A percentile compares a stretch with the other conserved stretches of the same genome.
Conservation (phyloP, 2,797 vertebrate genomes). For the Ptychobarbus kaznakovi region DNA sequence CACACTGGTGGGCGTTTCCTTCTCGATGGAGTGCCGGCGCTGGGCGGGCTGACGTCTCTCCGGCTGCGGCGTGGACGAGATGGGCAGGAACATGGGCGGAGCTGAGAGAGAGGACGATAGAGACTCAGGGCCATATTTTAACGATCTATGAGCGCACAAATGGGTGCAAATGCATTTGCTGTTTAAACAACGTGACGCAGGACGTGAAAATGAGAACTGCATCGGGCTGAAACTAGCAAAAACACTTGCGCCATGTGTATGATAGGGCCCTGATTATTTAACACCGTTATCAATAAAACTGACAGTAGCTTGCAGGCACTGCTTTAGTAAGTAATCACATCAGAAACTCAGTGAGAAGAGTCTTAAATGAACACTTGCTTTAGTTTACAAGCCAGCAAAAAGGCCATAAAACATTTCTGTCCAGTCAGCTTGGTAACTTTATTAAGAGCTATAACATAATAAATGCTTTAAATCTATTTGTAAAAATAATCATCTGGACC, state of each 20-base stretch:
- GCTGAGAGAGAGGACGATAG: conserved; percentile 68
- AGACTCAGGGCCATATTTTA: neutral
- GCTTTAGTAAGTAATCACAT: neutral
- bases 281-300: neutral
- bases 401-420: neutral
- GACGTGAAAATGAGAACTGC: too few relatives aligned
- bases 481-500: neutral
- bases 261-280: neutral
- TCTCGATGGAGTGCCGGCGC: conserved; percentile 97
- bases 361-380: neutral
- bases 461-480: neutral
- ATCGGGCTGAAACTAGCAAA: too few relatives aligned
- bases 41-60: conserved; percentile 90
- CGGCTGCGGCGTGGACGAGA: conserved; percentile 97
- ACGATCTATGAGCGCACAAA: too few relatives aligned
- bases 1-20: conserved; percentile 94
- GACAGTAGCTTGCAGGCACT: neutral
- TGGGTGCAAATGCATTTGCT: too few relatives aligned
- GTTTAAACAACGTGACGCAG: too few relatives aligned
- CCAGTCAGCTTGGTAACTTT: neutral
- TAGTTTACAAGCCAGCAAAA: neutral
- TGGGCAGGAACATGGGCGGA: conserved; percentile 94
- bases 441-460: neutral
- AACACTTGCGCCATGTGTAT: too few relatives aligned
- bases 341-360: neutral